Evolutionary conservation across 2,888 invertebrate genomes (phyloP).

Genomic region (Eristalinus aeneus): DNA sequence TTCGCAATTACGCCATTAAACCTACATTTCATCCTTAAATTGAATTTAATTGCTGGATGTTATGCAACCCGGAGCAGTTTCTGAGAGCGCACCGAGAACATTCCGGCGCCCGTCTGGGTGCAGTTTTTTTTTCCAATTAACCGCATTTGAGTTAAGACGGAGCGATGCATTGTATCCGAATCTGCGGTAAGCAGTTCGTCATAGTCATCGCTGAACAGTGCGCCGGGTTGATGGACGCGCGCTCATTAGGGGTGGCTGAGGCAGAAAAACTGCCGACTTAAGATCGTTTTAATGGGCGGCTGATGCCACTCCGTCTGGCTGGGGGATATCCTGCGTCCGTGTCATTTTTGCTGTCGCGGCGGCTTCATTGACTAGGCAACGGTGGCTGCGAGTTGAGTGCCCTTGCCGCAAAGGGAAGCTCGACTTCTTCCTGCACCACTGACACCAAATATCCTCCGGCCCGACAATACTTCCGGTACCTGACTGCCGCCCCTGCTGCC

Average conservation of each 20-base stretch:
- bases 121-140: conserved; percentile 52
- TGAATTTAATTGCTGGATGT: conserved; percentile 64
- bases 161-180: conserved; percentile 45
- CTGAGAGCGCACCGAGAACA: background rate
- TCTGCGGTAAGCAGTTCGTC: conserved; percentile 35
- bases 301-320: background rate
- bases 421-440: background rate
- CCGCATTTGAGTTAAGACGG: conserved; percentile 59
- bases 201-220: conserved; percentile 5
- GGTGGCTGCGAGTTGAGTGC: background rate
- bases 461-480: conserved; percentile 30
- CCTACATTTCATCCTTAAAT: conserved; percentile 61
- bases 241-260: conserved; percentile 35
- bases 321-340: background rate
- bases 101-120: background rate
- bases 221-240: conserved; percentile 30
- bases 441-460: conserved; percentile 30
- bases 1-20: conserved; percentile 67
- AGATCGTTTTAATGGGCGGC: background rate
- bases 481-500: background rate
- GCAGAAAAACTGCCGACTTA: conserved; percentile 10
- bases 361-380: background rate
- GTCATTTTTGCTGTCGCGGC: background rate
- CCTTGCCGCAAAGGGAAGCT: background rate
- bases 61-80: conserved; percentile 37